Conservation (phyloP, 1,140 invertebrate species). For the Phymorhynchus buccinoides region DNA sequence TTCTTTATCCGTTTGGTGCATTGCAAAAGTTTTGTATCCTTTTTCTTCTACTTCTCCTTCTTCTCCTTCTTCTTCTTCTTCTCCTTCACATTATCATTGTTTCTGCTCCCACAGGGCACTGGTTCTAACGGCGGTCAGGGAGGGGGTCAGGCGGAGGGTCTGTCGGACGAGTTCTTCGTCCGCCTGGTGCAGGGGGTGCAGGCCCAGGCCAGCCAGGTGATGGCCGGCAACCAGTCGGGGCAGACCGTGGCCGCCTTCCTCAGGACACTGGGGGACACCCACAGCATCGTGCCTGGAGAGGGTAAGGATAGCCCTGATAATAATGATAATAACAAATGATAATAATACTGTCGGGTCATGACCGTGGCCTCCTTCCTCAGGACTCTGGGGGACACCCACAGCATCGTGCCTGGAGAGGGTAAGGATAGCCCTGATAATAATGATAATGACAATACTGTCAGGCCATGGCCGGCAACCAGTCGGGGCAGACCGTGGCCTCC, state of each 20-base stretch:
- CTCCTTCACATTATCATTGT: too few relatives aligned
- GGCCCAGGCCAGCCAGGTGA: slow-evolving; percentile 56
- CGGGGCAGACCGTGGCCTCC: slow-evolving; percentile 71
- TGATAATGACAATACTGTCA: too few relatives aligned
- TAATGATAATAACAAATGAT: too few relatives aligned
- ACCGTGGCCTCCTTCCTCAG: slow-evolving; percentile 75
- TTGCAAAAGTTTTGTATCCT: too few relatives aligned
- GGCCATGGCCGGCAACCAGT: slow-evolving; percentile 58
- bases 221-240: slow-evolving; percentile 55
- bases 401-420: slow-evolving; percentile 71
- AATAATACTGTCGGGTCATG: slow-evolving; percentile 54
- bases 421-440: too few relatives aligned
- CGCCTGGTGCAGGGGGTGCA: slow-evolving; percentile 63
- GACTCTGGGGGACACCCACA: slow-evolving; percentile 59
- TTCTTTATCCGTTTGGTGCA: slow-evolving; percentile 61
- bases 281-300: slow-evolving; percentile 69
- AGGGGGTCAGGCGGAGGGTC: slow-evolving; percentile 12
- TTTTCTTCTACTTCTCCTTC: not conserved
- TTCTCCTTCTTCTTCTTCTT: not conserved
- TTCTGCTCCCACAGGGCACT: too few relatives aligned
- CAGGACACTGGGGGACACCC: slow-evolving; percentile 62
- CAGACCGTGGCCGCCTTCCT: slow-evolving; percentile 74
- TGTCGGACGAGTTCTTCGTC: slow-evolving; percentile 63
- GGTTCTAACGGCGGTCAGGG: not conserved
- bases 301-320: too few relatives aligned